Evolutionary conservation across 2,888 invertebrate genomes (phyloP).

Genomic region (Hydroisotoma schaefferi): DNA sequence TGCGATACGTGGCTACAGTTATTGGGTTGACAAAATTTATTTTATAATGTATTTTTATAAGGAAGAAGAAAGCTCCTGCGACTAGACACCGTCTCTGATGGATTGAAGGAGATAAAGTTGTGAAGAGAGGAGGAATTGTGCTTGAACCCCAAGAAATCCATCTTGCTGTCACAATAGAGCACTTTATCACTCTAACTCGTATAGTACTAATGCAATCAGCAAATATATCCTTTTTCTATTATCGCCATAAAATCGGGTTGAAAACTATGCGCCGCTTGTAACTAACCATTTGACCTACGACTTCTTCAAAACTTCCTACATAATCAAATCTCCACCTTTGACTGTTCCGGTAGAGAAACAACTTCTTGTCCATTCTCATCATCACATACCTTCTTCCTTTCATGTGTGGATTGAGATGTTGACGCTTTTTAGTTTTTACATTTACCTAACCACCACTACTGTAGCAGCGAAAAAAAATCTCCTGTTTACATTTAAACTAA

Average conservation of each 20-base stretch:
- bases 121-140: not conserved
- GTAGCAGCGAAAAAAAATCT: too few species aligned
- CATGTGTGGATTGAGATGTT: too few species aligned
- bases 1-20: not conserved
- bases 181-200: constrained; percentile 39
- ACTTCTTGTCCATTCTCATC: too few species aligned
- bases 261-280: constrained; percentile 1
- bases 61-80: not conserved
- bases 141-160: constrained; percentile 22
- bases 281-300: not conserved
- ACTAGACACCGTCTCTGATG: not conserved
- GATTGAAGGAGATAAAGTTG: not conserved
- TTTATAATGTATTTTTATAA: not conserved
- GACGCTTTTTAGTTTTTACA: too few species aligned
- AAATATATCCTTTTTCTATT: constrained; percentile 35
- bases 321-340: too few species aligned
- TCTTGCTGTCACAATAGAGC: constrained; percentile 38
- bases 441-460: too few species aligned
- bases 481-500: too few species aligned
- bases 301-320: not conserved
- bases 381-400: too few species aligned
- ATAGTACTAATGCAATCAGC: constrained; percentile 29
- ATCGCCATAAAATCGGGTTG: constrained; percentile 31
- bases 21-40: too few species aligned
- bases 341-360: too few species aligned